Evolutionary conservation across 1,140 invertebrate species (phyloP), one percentile per base, ranked within the genome.

Genomic region (Cotesia glomerata): DNA sequence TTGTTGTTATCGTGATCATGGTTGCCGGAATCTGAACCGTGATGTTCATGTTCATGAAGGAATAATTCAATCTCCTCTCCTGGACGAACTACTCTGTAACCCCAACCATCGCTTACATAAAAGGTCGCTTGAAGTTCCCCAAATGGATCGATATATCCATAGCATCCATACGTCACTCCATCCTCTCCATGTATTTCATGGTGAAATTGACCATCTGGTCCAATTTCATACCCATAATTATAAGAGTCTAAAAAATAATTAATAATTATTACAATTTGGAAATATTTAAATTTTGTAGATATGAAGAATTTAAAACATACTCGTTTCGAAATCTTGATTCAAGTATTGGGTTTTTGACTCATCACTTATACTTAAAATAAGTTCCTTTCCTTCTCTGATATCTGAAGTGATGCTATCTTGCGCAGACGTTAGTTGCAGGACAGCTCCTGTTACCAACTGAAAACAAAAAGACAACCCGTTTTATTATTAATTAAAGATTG

Each of bases 121-220:
- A 93, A 92, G 34, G 92, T 93, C 36, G 90, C 91, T 52, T 90
- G 87, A 3, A 92, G 82, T 73, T 90, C 88, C 18, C 91, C 89
- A 58, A 91, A 89, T 1, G 92, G 90, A 80, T 93, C 92, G 13
- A 94, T 88, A 78, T 92, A 92, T 51, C 93, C 93, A 73, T 94
- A 94, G 82, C 93, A 94, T 74, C 93, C 93, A 74, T 93, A 94
- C 0, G 93, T 93, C 14, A 94, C 90, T 8, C 91, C 91, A 77
- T 94, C 92, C 0, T 91, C 89, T 11, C 91, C 92, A 66, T 90
- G 89, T 49, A 88, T 90, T 85, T 95, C 93, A 76, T 95, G 92
- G 78, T 94, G 92, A 80, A 94, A 94, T 80, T 94, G 93, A 8
- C 92, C 92, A 77, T 90, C 90, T 0, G 90, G 90, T 69, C 90